Evolutionary conservation across 1,140 invertebrate species (phyloP), one percentile per base, ranked within the genome.

Genomic region (Cotesia typhae): DNA sequence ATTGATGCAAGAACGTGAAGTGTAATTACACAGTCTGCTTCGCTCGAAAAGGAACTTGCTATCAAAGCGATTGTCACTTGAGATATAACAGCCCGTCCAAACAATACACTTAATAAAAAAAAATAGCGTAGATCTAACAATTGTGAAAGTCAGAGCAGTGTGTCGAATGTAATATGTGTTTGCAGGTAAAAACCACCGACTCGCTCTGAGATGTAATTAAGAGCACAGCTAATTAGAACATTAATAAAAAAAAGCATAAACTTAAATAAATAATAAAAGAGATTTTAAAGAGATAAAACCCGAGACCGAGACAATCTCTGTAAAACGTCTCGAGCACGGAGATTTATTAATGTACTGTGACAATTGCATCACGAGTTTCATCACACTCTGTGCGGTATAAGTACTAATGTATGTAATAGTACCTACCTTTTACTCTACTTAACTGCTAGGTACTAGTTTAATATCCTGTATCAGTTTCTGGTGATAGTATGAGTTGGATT

Each of bases 1-100:
- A 52, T 57, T 70, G 57, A 61, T 41, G 55, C 47, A 55, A 3
- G 14, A 38, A 38, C 57, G 47, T 65, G 53, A 41, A 64, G 72
- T 76, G 76, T 76, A 81, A 84, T 85, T 85, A 83, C 81, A 85
- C 80, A 84, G 78, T 83, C 82, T 83, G 82, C 74, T 83, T 82
- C 81, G 65, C 74, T 79, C 77, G 83, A 85, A 84, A 85, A 80
- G 81, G 81, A 84, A 83, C 76, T 79, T 77, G 68, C 70, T 77
- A 78, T 79, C 76, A 74, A 69, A 12, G 65, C 63, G 67, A 77
- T 76, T 79, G 78, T 79, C 78, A 76, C 71, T 76, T 38, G 71
- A 72, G 70, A 72, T 72, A 65, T 52, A 28, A 41, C 57, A 64
- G 35, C 14, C 36, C 10, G 3, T 47, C 6, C 41, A 47, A 47